A percentile compares a stretch with the other conserved stretches of the same genome.
Conservation (phyloP, 2,797 vertebrate genomes). For the Eleutherodactylus coqui region DNA sequence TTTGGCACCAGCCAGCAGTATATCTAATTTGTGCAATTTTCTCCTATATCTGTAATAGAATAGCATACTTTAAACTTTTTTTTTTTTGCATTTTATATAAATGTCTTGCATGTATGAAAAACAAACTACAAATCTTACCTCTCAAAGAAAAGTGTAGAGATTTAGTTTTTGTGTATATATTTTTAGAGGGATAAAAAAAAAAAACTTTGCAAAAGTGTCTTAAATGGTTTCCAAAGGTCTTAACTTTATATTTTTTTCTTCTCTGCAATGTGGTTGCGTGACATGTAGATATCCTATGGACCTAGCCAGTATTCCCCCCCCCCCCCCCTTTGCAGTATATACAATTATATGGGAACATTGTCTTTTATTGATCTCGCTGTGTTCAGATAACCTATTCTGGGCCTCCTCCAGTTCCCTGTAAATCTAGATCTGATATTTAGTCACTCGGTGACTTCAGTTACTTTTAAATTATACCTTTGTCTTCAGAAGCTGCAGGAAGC, state of each 20-base stretch:
- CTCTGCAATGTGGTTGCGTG: not conserved
- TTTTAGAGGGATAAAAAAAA: no score
- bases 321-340: not conserved
- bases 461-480: not conserved
- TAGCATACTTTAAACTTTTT: not conserved
- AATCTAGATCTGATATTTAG: not conserved
- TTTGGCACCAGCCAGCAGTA: not conserved
- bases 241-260: no score
- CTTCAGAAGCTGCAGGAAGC: not conserved
- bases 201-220: not conserved
- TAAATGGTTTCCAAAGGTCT: slow-evolving; percentile 2
- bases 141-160: not conserved
- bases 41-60: not conserved
- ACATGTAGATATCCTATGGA: not conserved
- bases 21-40: slow-evolving; percentile 6
- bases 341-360: not conserved
- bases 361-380: not conserved
- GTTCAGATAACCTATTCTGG: not conserved
- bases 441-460: not conserved
- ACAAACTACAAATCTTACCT: slow-evolving; percentile 10
- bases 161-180: not conserved
- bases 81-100: not conserved
- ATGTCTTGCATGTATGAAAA: slow-evolving; percentile 5
- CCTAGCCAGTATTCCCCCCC: not conserved
- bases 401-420: not conserved